Conservation (phyloP, 2,797 vertebrate species). For the Tragopan temminckii region DNA sequence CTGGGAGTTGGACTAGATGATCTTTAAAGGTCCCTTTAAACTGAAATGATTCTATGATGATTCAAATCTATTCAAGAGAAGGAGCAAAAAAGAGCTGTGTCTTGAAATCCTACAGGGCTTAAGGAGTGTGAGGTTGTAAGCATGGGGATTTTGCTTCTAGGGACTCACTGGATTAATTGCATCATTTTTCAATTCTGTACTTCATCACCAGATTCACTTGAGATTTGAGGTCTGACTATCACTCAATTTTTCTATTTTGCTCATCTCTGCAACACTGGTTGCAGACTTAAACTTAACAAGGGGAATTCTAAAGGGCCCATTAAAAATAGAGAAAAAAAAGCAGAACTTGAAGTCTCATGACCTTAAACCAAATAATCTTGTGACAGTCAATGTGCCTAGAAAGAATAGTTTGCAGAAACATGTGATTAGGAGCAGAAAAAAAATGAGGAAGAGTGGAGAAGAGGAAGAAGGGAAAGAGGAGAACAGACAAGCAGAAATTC, state of each 20-base stretch:
- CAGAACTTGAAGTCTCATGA: constrained; percentile 33
- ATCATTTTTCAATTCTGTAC: background rate
- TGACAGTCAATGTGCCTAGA: background rate
- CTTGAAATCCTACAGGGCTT: background rate
- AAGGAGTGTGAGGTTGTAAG: background rate
- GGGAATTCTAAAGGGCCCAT: background rate
- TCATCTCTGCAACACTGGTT: background rate
- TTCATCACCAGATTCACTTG: background rate
- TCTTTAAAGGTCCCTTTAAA: too few species aligned
- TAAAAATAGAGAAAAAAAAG: background rate
- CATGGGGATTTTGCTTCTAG: background rate
- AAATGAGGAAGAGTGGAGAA: background rate
- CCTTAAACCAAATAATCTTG: constrained; percentile 33
- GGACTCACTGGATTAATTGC: background rate
- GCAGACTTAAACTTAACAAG: background rate
- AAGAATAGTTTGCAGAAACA: constrained; percentile 4
- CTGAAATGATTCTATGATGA: too few species aligned
- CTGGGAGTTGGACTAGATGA: too few species aligned
- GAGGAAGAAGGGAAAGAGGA: background rate
- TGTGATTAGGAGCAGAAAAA: constrained; percentile 27
- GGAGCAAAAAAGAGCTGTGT: background rate
- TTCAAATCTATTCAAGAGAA: background rate
- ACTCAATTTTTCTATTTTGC: background rate
- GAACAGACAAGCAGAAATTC: background rate
- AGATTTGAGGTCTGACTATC: background rate